phyloP scores from a whole-genome alignment of 2,888 invertebrate genomes.

The Aquatica leii region DNA sequence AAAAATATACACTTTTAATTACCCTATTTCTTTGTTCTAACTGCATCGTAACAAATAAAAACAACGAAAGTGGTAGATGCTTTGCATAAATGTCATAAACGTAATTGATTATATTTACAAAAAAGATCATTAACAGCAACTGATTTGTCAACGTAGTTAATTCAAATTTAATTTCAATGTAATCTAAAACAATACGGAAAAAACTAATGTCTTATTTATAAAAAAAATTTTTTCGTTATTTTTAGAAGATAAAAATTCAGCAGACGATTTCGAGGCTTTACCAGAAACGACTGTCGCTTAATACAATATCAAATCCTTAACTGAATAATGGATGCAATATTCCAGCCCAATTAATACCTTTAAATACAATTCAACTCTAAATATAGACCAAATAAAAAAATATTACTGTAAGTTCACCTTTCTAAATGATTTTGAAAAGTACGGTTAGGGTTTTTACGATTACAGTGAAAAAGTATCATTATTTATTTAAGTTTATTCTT shows the following conservation, averaged over 20 bases:
- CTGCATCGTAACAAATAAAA: too few species aligned
- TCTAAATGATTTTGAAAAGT: constrained; percentile 7
- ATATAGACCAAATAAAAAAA: too few species aligned
- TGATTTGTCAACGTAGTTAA: background rate
- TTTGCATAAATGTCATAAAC: too few species aligned
- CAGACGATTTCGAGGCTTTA: background rate
- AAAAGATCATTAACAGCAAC: background rate
- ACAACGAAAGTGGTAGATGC: too few species aligned
- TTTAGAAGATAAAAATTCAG: background rate
- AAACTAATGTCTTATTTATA: constrained; percentile 4
- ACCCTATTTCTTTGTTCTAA: too few species aligned
- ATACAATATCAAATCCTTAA: background rate
- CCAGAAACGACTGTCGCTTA: background rate
- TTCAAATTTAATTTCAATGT: constrained; percentile 7
- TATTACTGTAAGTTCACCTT: background rate
- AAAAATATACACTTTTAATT: too few species aligned
- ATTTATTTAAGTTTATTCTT: constrained; percentile 11
- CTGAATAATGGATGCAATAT: background rate
- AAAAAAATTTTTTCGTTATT: background rate
- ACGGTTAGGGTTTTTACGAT: background rate
- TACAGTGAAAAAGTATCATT: background rate
- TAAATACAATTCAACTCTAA: too few species aligned
- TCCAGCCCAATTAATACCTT: background rate
- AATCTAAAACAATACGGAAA: background rate
- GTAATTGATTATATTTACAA: too few species aligned